These are phyloP conservation scores for Centruroides sculpturatus DNA, from an alignment of 1,140 invertebrate species.

Conservation along the genomic window DNA sequence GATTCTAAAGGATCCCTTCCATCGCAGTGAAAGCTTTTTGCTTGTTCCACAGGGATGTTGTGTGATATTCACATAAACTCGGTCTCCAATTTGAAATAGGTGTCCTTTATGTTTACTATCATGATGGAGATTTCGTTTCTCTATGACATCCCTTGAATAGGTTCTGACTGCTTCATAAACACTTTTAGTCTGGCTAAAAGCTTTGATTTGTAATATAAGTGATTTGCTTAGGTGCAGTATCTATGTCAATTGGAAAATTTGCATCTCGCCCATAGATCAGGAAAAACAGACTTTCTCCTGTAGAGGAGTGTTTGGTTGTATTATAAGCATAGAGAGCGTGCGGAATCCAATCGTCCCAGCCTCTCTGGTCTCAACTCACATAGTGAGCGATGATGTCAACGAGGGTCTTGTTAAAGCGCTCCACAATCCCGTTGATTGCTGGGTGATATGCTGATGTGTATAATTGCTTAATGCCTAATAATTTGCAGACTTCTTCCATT, in stretches of 20 bases:
- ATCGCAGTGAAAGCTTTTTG: no score
- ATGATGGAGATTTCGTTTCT: no score
- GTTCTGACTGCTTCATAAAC: neutral
- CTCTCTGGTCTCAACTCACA: slow-evolving; percentile 13
- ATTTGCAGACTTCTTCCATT: neutral
- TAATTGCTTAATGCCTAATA: slow-evolving; percentile 12
- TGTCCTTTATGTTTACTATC: no score
- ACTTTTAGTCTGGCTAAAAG: neutral
- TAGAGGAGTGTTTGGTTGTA: slow-evolving; percentile 14
- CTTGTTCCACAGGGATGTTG: no score
- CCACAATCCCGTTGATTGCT: slow-evolving; percentile 18
- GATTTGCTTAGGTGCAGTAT: neutral
- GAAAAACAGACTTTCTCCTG: slow-evolving; percentile 17
- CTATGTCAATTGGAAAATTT: neutral
- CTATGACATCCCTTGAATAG: no score
- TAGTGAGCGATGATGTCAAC: slow-evolving; percentile 21
- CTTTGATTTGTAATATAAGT: neutral
- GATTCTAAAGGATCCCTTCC: no score
- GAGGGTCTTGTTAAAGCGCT: slow-evolving; percentile 19
- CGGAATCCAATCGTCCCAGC: slow-evolving; percentile 24
- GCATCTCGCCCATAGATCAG: slow-evolving; percentile 20
- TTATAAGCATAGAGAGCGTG: slow-evolving; percentile 8
- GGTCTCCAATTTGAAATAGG: no score
- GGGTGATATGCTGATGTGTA: slow-evolving; percentile 16
- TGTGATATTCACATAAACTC: no score